Conservation (phyloP, 2,113 vertebrate genomes). For the Lonchura striata region DNA sequence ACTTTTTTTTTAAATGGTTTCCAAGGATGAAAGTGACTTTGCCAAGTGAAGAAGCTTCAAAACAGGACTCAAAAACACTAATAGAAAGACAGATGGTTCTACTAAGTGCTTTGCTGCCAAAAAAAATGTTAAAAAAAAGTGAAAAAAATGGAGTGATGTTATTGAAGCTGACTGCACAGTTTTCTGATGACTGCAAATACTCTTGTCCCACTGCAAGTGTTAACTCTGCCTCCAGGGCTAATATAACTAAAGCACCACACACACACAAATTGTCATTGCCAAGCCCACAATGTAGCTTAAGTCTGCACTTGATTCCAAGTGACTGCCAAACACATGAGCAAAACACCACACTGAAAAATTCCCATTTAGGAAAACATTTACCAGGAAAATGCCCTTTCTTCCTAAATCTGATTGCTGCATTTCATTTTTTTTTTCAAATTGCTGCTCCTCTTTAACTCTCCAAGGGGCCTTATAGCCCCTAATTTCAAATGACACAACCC, state of each 20-base stretch:
- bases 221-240: conserved; percentile 81
- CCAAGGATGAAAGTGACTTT: conserved; percentile 95
- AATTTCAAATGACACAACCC: conserved; percentile 59
- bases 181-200: conserved; percentile 82
- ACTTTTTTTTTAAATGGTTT: conserved; percentile 90
- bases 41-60: conserved; percentile 89
- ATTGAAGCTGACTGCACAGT: conserved; percentile 89
- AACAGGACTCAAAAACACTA: conserved; percentile 90
- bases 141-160: conserved; percentile 83
- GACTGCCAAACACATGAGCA: conserved; percentile 66
- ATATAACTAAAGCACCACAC: conserved; percentile 73
- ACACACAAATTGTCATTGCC: conserved; percentile 73
- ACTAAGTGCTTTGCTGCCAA: conserved; percentile 92
- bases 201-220: conserved; percentile 78
- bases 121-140: conserved; percentile 74
- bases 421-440: conserved; percentile 60
- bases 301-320: conserved; percentile 72
- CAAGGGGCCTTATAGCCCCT: conserved; percentile 25
- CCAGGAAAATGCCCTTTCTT: conserved; percentile 70
- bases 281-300: conserved; percentile 67
- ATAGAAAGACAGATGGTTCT: conserved; percentile 99
- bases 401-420: conserved; percentile 55
- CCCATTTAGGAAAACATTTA: conserved; percentile 71
- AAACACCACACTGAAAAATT: conserved; percentile 68
- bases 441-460: conserved; percentile 25